A percentile compares a stretch with the other conserved stretches of the same genome.
phyloP scores from a whole-genome alignment of 2,797 vertebrate genomes.

The Ctenochaetus hawaiiensis region DNA sequence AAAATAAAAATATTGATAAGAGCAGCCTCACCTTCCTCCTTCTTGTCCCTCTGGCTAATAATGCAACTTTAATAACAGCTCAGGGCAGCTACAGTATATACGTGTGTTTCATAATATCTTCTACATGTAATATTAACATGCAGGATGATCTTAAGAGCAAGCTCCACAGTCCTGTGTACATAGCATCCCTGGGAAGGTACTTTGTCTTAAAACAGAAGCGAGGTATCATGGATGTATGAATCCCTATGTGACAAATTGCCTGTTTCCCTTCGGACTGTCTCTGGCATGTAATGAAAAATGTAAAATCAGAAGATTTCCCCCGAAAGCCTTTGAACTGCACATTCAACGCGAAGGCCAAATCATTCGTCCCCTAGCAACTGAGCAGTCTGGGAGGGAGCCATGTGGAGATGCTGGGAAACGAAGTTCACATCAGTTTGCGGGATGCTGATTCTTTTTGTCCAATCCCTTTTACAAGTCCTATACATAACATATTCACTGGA shows the following conservation, averaged over 20 bases:
- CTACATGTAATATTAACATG: conserved; percentile 1
- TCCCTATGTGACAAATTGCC: conserved; percentile 33
- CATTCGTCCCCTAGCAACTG: conserved; percentile 71
- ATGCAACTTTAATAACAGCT: conserved; percentile 12
- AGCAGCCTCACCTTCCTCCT: not conserved
- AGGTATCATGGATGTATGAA: conserved; percentile 6
- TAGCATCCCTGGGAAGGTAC: conserved; percentile 15
- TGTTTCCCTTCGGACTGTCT: conserved; percentile 38
- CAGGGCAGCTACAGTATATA: not conserved
- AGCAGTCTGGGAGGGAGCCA: conserved; percentile 46
- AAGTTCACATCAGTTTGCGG: conserved; percentile 65
- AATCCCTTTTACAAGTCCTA: conserved; percentile 68
- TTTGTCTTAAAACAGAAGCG: conserved; percentile 35
- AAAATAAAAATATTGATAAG: conserved; percentile 1
- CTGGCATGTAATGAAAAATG: conserved; percentile 45
- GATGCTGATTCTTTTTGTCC: conserved; percentile 75
- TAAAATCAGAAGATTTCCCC: conserved; percentile 28
- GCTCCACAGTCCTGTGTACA: not conserved
- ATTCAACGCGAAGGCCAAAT: conserved; percentile 64
- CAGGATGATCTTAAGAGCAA: conserved; percentile 3
- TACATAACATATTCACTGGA: conserved; percentile 79
- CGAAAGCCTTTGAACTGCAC: conserved; percentile 61
- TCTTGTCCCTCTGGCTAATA: conserved; percentile 1
- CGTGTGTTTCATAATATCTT: not conserved
- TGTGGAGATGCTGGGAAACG: conserved; percentile 50